Evolutionary conservation across 2,888 invertebrate genomes (phyloP).

Genomic region (Flexamia atlantica): DNA sequence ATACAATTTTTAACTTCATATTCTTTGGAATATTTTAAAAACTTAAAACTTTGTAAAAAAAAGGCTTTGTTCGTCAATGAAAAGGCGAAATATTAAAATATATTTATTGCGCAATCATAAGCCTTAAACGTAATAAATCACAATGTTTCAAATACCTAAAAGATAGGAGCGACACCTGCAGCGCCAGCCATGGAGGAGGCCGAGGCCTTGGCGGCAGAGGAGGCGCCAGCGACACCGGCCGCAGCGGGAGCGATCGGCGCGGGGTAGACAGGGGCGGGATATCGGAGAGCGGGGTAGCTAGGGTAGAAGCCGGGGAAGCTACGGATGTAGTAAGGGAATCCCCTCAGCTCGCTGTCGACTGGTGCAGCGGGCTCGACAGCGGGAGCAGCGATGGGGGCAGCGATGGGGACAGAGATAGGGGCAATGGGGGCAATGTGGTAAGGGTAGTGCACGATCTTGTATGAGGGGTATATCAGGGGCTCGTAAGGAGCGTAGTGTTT

Average conservation of each 20-base stretch:
- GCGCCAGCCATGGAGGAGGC: neutral
- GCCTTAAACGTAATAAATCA: neutral
- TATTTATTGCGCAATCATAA: neutral
- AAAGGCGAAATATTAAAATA: neutral
- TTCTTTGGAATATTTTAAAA: no score
- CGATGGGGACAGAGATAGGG: conserved; percentile 38
- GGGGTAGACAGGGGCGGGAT: conserved; percentile 1
- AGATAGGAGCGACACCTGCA: neutral
- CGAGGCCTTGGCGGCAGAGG: conserved; percentile 3
- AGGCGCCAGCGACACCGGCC: neutral
- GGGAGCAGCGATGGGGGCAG: conserved; percentile 37
- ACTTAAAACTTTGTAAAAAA: no score
- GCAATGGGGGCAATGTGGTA: conserved; percentile 1
- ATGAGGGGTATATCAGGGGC: conserved; percentile 53
- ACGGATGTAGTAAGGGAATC: conserved; percentile 65
- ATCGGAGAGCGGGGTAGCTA: conserved; percentile 60
- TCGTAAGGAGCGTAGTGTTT: neutral
- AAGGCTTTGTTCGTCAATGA: no score
- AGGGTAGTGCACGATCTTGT: conserved; percentile 9
- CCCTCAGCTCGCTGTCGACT: conserved; percentile 66
- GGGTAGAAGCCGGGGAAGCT: conserved; percentile 63
- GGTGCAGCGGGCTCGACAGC: conserved; percentile 54
- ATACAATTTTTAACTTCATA: no score
- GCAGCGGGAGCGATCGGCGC: neutral
- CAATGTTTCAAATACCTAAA: neutral